Evolutionary conservation across 2,113 vertebrate species (phyloP), one percentile per base, ranked within the genome.

Genomic region (Salvelinus fontinalis): DNA sequence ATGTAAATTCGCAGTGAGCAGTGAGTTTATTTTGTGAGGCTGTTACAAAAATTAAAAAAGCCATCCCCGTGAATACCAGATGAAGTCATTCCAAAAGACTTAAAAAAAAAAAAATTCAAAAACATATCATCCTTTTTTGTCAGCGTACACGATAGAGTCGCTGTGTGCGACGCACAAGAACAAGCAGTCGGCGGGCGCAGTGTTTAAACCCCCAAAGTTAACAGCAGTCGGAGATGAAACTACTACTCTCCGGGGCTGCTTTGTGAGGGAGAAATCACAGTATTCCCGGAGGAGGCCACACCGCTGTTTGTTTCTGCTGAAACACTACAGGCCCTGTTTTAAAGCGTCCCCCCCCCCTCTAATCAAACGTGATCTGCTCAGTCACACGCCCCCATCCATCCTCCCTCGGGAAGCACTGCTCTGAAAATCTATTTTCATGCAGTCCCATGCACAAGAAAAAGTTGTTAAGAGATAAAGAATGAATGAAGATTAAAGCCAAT

Each of bases 261-360:
- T 72, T 85, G 77, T 79, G 85, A 84, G 34, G 68, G 74, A 70
- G 84, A 89, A 89, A 86, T 77, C 83, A 73, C 80, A 78, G 80
- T 64, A 57, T 79, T 89, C 87, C 90, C 89, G 49, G 73, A 76
- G 88, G 92, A 91, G 79, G 74, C 82, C 78, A 77, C 80, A 84
- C 81, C 81, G 85, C 81, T 88, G 86, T 92, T 91, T 92, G 87
- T 92, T 91, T 91, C 87, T 86, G 81, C 73, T 82, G 83, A 80
- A 81, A 73, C 77, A 84, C 91, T 76, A 84, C 71, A 75, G 84
- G 88, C 85, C 22, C 83, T 79, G 83, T 83, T 89, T 80, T 83
- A 85, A 87, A 87, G 80, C 77, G 78, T 77, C 54, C 51, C 59
- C 70, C 13, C 34, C 34, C 34, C 5, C 5, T 7, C 34, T 34